Conservation (phyloP, 2,797 vertebrate genomes). For the Anolis apletophallus region DNA sequence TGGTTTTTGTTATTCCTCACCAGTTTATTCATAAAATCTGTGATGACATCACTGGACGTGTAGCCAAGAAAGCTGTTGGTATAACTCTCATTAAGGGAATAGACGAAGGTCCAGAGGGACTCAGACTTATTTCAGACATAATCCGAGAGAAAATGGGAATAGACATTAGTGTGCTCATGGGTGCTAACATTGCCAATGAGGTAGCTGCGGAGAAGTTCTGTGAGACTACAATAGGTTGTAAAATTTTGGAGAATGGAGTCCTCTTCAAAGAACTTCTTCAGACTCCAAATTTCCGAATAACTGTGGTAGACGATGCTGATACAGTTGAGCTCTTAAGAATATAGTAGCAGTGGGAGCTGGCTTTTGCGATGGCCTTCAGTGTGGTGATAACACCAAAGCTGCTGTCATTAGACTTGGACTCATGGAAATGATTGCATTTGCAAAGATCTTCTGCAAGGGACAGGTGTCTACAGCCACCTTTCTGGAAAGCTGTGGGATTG, state of each 20-base stretch:
- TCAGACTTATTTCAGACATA: constrained; percentile 92
- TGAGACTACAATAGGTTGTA: constrained; percentile 91
- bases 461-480: constrained; percentile 87
- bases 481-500: constrained; percentile 91
- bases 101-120: constrained; percentile 88
- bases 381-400: constrained; percentile 92
- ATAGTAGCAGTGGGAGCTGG: constrained; percentile 90
- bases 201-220: constrained; percentile 94
- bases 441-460: constrained; percentile 87
- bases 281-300: constrained; percentile 92
- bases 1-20: constrained; percentile 93
- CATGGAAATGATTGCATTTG: constrained; percentile 95
- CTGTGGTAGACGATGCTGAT: constrained; percentile 90
- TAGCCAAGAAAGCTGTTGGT: constrained; percentile 83
- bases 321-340: constrained; percentile 93
- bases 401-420: constrained; percentile 91
- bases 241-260: constrained; percentile 85
- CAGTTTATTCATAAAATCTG: constrained; percentile 92
- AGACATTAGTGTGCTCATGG: constrained; percentile 93
- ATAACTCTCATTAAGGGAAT: constrained; percentile 95
- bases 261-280: constrained; percentile 94
- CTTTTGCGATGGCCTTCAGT: constrained; percentile 88
- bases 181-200: constrained; percentile 92
- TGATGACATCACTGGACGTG: constrained; percentile 85
- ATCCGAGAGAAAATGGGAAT: constrained; percentile 93